Evolutionary conservation across 64 coral and sea anemone species (phyloP).

Genomic region (Porites australiensis): DNA sequence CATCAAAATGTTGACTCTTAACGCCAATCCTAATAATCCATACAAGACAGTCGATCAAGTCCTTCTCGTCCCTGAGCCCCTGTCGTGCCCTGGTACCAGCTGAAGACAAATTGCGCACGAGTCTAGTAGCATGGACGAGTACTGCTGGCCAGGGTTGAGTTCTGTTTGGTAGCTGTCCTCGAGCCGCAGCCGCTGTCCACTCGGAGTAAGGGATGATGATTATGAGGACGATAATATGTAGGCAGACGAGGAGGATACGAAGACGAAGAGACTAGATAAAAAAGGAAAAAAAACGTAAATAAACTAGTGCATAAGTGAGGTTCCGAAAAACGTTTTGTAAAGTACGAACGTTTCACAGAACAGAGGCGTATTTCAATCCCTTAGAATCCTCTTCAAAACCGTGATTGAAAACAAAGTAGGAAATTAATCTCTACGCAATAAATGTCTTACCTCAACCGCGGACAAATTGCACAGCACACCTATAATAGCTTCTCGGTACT

Average conservation of each 20-base stretch:
- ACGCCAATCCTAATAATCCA: conserved; percentile 88
- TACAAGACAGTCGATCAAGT: conserved; percentile 86
- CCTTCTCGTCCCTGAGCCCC: conserved; percentile 78
- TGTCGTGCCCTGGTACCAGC: conserved; percentile 81
- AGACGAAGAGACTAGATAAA: conserved; percentile 69
- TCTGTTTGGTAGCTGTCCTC: conserved; percentile 59
- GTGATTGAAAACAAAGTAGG: too few species aligned
- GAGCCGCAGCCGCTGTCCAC: conserved; percentile 81
- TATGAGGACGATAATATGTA: conserved; percentile 88
- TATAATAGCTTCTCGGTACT: conserved; percentile 52
- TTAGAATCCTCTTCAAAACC: too few species aligned
- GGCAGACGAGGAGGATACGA: conserved; percentile 79
- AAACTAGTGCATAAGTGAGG: background rate
- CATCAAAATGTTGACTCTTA: conserved; percentile 74
- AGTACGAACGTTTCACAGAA: too few species aligned
- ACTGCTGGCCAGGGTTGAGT: conserved; percentile 79
- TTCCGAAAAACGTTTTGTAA: too few species aligned
- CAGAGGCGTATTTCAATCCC: too few species aligned
- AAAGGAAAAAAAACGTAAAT: background rate
- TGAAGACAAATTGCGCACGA: conserved; percentile 91
- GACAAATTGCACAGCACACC: conserved; percentile 70
- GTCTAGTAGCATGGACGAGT: conserved; percentile 84
- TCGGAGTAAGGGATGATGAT: conserved; percentile 83
- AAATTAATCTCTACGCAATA: background rate
- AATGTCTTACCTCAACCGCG: conserved; percentile 46